Conservation (phyloP, 2,797 vertebrate genomes). For the Tangara arthus region DNA sequence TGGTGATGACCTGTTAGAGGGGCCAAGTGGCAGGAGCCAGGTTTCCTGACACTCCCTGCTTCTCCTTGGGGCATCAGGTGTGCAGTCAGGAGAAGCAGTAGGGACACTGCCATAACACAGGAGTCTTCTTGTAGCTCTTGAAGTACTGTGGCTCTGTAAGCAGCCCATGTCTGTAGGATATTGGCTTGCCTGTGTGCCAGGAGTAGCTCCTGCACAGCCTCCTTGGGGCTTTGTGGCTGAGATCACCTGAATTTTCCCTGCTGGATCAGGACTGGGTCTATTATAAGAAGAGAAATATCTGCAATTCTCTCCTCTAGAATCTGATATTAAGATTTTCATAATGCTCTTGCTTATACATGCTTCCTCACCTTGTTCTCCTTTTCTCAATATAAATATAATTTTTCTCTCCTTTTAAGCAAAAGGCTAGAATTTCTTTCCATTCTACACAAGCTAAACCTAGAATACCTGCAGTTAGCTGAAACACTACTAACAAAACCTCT, state of each 20-base stretch:
- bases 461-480: conserved; percentile 50
- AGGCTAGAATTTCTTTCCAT: conserved; percentile 9
- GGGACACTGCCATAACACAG: not conserved
- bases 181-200: not conserved
- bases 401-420: not conserved
- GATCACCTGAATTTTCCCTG: not conserved
- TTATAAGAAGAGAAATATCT: not conserved
- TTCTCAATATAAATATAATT: not conserved
- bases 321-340: not conserved
- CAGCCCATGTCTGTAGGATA: not conserved
- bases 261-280: not conserved
- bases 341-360: not conserved
- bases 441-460: conserved; percentile 11
- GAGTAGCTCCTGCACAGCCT: not conserved
- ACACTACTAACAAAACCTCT: conserved; percentile 28
- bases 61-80: rapidly evolving
- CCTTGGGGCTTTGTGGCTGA: not conserved
- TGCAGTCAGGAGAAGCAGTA: not conserved
- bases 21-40: not conserved
- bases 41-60: rapidly evolving
- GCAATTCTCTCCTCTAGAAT: not conserved
- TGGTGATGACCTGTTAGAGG: not conserved
- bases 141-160: not conserved
- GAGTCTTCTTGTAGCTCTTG: not conserved
- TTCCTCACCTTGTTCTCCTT: not conserved